A percentile compares a stretch with the other conserved stretches of the same genome.
phyloP scores from a whole-genome alignment of 1,140 invertebrate genomes.

The Parasteatoda tepidariorum region DNA sequence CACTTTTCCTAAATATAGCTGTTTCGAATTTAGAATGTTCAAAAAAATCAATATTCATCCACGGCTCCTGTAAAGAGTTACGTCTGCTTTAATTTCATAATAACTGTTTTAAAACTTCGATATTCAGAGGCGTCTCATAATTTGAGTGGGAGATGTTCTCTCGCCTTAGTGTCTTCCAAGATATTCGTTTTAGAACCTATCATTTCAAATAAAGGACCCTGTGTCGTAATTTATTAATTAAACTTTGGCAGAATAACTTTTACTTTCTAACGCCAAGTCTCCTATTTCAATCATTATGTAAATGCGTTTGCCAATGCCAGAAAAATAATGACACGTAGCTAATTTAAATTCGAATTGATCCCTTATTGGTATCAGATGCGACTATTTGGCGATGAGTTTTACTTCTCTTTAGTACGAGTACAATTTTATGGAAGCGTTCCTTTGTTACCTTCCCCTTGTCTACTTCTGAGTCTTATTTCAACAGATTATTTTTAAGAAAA shows the following conservation, averaged over 20 bases:
- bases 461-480: too few species aligned
- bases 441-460: too few species aligned
- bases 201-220: conserved; percentile 9
- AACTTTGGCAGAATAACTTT: conserved; percentile 11
- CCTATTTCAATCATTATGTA: conserved; percentile 27
- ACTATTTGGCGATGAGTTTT: too few species aligned
- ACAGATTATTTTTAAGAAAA: too few species aligned
- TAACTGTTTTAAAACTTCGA: neutral
- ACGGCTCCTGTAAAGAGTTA: too few species aligned
- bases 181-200: neutral
- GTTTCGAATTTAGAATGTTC: too few species aligned
- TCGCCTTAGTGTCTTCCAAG: neutral
- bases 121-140: neutral
- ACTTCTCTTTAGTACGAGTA: too few species aligned
- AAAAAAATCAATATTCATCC: too few species aligned
- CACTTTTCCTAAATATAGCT: too few species aligned
- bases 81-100: neutral
- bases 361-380: neutral
- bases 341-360: conserved; percentile 35
- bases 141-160: neutral
- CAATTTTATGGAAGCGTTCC: too few species aligned
- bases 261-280: neutral
- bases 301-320: conserved; percentile 1
- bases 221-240: conserved; percentile 32
- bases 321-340: neutral